These are phyloP conservation scores for Antheraea assamensis DNA, from an alignment of 2,888 invertebrate genomes.

Conservation along the genomic window DNA sequence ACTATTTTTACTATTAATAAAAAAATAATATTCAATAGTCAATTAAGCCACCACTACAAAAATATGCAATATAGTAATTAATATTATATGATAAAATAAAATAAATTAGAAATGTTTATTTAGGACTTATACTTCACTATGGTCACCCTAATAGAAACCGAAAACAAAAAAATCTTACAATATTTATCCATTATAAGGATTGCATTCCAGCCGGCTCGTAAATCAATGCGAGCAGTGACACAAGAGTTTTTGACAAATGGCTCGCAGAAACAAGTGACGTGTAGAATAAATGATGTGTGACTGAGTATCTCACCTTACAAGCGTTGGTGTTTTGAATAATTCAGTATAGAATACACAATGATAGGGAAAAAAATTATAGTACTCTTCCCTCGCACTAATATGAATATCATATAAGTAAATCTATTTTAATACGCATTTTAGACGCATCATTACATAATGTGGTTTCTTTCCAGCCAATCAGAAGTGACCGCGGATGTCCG, in stretches of 20 bases:
- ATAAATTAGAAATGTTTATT: neutral
- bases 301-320: slow-evolving; percentile 30
- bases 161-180: slow-evolving; percentile 62
- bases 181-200: slow-evolving; percentile 80
- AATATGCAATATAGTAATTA: no score
- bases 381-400: no score
- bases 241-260: slow-evolving; percentile 79
- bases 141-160: slow-evolving; percentile 43
- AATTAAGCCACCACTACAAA: neutral
- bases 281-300: slow-evolving; percentile 71
- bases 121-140: slow-evolving; percentile 5
- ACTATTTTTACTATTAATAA: no score
- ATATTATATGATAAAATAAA: no score
- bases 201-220: slow-evolving; percentile 64
- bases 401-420: no score
- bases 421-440: no score
- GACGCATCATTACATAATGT: no score
- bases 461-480: no score
- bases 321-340: slow-evolving; percentile 9
- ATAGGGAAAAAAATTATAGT: neutral
- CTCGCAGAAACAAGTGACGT: slow-evolving; percentile 67
- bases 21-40: no score
- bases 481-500: no score
- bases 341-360: neutral
- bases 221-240: slow-evolving; percentile 73